Conservation (phyloP, 2,888 invertebrate genomes). For the Calephelis perditalis region DNA sequence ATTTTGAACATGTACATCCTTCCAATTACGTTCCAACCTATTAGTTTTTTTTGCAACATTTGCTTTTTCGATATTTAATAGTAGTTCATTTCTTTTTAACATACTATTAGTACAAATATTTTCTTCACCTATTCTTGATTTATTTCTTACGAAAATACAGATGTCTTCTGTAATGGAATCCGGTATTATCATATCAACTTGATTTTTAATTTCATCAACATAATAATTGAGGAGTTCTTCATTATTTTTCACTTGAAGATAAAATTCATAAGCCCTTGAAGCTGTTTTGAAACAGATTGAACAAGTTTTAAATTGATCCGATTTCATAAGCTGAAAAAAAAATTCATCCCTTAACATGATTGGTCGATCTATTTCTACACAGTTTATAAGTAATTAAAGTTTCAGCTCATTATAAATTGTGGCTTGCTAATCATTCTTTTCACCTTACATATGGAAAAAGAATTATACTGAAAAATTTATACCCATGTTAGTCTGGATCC, state of each 20-base stretch:
- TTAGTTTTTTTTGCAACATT: not conserved
- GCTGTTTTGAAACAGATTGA: conserved; percentile 50
- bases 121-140: conserved; percentile 35
- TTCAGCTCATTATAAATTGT: no score
- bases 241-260: conserved; percentile 41
- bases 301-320: conserved; percentile 51
- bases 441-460: no score
- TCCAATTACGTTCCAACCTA: not conserved
- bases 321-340: conserved; percentile 43
- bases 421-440: no score
- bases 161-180: conserved; percentile 37
- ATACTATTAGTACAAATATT: conserved; percentile 25
- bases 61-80: not conserved
- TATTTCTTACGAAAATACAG: conserved; percentile 47
- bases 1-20: not conserved
- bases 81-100: not conserved
- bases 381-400: no score
- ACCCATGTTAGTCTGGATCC: no score
- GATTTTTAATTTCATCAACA: conserved; percentile 41
- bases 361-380: not conserved
- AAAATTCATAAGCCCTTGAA: conserved; percentile 54
- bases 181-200: conserved; percentile 38
- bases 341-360: no score
- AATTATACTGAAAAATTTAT: no score
- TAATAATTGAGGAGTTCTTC: conserved; percentile 51